Evolutionary conservation across 2,888 invertebrate genomes (phyloP).

Genomic region (Cremastinae sp.): DNA sequence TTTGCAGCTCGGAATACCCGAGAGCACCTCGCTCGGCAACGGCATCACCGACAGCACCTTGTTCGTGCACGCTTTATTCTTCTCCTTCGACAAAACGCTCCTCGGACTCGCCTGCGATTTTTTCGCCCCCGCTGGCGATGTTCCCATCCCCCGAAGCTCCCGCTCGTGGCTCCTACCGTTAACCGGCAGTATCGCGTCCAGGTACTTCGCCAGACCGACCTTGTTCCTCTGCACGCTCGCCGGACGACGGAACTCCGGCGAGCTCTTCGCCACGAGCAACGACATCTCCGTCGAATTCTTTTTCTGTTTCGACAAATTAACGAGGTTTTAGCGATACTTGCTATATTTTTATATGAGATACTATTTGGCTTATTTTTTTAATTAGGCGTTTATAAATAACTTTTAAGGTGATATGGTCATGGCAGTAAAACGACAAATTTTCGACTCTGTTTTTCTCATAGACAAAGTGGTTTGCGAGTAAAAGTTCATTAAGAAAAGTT

Average conservation of each 20-base stretch:
- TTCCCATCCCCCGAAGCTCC: conserved; percentile 71
- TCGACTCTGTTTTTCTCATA: too few relatives aligned
- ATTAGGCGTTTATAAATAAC: conserved; percentile 6
- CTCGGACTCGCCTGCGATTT: conserved; percentile 81
- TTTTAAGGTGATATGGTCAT: too few relatives aligned
- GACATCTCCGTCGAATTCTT: conserved; percentile 72
- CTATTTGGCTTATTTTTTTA: too few relatives aligned
- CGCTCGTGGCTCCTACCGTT: conserved; percentile 66
- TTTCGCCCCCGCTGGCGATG: conserved; percentile 79
- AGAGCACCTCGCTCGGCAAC: conserved; percentile 73
- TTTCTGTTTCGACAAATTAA: conserved; percentile 63
- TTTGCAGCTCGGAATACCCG: conserved; percentile 73
- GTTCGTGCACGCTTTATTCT: conserved; percentile 82
- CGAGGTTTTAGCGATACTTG: conserved; percentile 2
- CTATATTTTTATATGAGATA: not conserved
- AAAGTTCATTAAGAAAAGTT: too few relatives aligned
- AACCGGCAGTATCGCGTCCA: conserved; percentile 69
- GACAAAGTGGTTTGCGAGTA: too few relatives aligned
- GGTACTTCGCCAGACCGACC: conserved; percentile 76
- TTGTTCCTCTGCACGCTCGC: conserved; percentile 76
- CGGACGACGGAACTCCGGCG: conserved; percentile 77
- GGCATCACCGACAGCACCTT: conserved; percentile 82
- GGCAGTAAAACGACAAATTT: too few relatives aligned
- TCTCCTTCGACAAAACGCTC: conserved; percentile 82
- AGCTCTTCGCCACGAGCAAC: conserved; percentile 74